Evolutionary conservation across 2,888 invertebrate genomes (phyloP), one percentile per base, ranked within the genome.

Genomic region (Epinotia bilunana): DNA sequence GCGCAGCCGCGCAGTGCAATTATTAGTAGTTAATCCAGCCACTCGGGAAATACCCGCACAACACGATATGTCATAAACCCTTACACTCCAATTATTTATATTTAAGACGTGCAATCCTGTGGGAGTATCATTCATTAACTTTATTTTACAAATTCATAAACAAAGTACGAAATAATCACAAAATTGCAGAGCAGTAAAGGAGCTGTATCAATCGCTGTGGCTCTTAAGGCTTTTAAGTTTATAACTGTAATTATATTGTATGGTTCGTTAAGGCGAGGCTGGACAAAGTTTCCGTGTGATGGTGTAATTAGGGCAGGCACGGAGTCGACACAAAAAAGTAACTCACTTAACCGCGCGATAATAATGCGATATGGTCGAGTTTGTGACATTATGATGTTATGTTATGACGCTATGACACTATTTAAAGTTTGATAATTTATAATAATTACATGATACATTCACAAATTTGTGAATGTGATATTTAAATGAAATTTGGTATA

Each of bases 211-310:
- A 69, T 60, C 28, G 69, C 9, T 39, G 20, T 11, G 18, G 18
- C 39, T 20, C 20, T 68, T 58, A 61, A n/a, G 60, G 60, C 16
- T 61, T 33, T 61, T 61, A 68, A 68, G 23, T 46, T 69, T 60
- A 69, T 60, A 46, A 60, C 69, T 69, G 60, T 69, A 69, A 60
- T 69, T 69, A 69, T 69, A 46, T 58, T 58, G 57, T 68, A 46
- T 58, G 16, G 57, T 57, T 69, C 23, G 46, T 69, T 58, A 69
- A 23, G 39, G 7, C 18, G 53, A 61, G 33, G 61, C 28, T 6
- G 33, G 23, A 28, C 68, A 58, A 39, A 39, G 43, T 23, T n/a
- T 43, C 46, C 60, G 58, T 60, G 46, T 33, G 65, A 53, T 43
- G 39, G 57, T 23, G 57, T 58, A 20, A 60, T 69, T 46, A 69